A percentile compares a stretch with the other conserved stretches of the same genome.
Evolutionary conservation across 1,140 invertebrate species (phyloP).

Genomic region (Mercenaria mercenaria): DNA sequence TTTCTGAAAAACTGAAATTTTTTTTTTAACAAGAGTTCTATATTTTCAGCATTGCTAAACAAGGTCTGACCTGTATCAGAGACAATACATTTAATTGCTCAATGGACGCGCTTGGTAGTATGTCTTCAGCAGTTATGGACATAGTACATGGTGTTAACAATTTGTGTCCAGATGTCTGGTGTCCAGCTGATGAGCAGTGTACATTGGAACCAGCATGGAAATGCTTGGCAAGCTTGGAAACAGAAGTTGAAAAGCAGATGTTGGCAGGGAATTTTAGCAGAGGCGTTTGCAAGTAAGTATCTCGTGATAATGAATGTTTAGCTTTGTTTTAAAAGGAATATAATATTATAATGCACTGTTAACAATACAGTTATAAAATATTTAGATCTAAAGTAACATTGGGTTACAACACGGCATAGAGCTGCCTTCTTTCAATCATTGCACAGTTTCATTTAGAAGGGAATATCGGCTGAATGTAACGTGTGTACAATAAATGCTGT

Average conservation of each 20-base stretch:
- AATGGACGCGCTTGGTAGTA: background rate
- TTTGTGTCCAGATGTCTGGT: constrained; percentile 18
- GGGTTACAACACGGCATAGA: no score
- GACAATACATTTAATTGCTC: background rate
- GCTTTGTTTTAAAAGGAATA: no score
- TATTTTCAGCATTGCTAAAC: background rate
- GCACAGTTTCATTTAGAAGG: no score
- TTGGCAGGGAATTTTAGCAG: background rate
- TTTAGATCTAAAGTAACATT: no score
- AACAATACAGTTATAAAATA: no score
- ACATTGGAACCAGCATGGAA: background rate
- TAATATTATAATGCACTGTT: no score
- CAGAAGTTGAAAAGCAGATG: background rate
- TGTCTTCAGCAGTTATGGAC: background rate
- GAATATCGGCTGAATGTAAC: no score
- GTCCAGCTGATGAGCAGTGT: background rate
- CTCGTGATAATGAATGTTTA: no score
- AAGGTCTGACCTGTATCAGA: background rate
- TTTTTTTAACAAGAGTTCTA: no score
- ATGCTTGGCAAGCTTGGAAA: background rate
- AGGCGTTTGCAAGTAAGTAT: constrained; percentile 8
- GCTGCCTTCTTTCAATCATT: no score
- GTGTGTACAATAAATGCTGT: no score
- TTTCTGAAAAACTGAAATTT: no score
- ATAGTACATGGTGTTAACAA: background rate